Percentiles rank a stretch among this genome's conserved stretches.
phyloP scores from a whole-genome alignment of 1,140 invertebrate genomes.

The Aradophagus sp. region DNA sequence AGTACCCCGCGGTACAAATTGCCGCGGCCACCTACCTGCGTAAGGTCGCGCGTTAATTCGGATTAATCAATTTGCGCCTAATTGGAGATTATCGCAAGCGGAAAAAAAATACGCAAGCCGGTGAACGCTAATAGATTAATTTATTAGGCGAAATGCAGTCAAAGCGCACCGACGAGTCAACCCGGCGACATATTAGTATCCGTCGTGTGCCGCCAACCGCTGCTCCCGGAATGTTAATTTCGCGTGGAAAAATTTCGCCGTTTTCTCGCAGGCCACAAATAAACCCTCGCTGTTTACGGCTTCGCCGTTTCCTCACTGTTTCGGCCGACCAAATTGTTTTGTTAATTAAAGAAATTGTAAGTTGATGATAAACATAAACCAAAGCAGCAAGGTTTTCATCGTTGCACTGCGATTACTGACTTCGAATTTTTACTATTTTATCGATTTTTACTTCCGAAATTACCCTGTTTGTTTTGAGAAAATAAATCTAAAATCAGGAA shows the following conservation, averaged over 20 bases:
- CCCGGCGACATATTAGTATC: slow-evolving; percentile 68
- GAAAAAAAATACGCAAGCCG: slow-evolving; percentile 48
- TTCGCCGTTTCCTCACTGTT: not conserved
- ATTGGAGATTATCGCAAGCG: slow-evolving; percentile 69
- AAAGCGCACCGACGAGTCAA: slow-evolving; percentile 67
- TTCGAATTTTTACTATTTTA: too few species aligned
- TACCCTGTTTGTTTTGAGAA: too few species aligned
- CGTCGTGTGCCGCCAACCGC: slow-evolving; percentile 61
- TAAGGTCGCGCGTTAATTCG: slow-evolving; percentile 63
- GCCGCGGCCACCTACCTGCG: slow-evolving; percentile 41
- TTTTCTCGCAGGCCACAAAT: slow-evolving; percentile 34
- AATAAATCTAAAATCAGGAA: too few species aligned
- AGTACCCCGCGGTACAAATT: slow-evolving; percentile 49
- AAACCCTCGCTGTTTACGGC: slow-evolving; percentile 36
- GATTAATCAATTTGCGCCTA: slow-evolving; percentile 72
- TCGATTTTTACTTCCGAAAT: too few species aligned
- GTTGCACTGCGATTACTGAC: too few species aligned
- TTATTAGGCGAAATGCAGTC: slow-evolving; percentile 70
- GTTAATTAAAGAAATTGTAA: too few species aligned
- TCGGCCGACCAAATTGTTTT: too few species aligned
- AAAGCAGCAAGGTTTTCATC: too few species aligned
- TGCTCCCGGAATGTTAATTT: slow-evolving; percentile 67
- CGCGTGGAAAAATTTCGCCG: slow-evolving; percentile 39
- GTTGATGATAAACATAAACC: too few species aligned
- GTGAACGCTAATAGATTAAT: slow-evolving; percentile 73